Conservation (phyloP, 2,797 vertebrate species). For the Siniperca scherzeri region DNA sequence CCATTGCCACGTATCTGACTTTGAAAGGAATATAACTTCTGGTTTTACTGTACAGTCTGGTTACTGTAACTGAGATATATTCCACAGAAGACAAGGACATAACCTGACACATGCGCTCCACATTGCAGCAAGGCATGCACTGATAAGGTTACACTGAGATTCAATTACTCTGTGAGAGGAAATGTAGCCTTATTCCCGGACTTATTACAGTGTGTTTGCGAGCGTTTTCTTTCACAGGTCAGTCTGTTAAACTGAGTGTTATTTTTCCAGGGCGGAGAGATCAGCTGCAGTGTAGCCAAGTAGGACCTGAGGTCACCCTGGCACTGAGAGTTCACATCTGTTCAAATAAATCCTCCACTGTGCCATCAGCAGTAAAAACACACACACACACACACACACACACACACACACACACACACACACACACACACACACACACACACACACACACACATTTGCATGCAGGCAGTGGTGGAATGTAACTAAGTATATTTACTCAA, state of each 20-base stretch:
- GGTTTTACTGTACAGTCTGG: constrained; percentile 70
- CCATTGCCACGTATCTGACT: constrained; percentile 52
- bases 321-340: constrained; percentile 84
- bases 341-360: constrained; percentile 84
- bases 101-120: constrained; percentile 47
- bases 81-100: constrained; percentile 64
- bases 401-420: constrained; percentile 30
- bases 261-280: constrained; percentile 82
- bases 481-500: constrained; percentile 14
- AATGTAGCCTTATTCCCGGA: constrained; percentile 53
- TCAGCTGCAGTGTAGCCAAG: constrained; percentile 80
- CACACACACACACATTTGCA: not conserved
- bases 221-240: constrained; percentile 72
- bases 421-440: constrained; percentile 18
- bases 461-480: constrained; percentile 9
- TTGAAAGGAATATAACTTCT: constrained; percentile 70
- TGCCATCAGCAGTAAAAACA: constrained; percentile 80
- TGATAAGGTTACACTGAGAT: constrained; percentile 66
- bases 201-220: constrained; percentile 61
- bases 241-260: constrained; percentile 80
- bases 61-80: constrained; percentile 70
- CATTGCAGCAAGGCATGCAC: constrained; percentile 37
- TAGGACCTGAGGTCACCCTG: constrained; percentile 78
- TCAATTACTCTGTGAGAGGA: constrained; percentile 55
- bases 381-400: constrained; percentile 47